Conservation (phyloP, 2,113 vertebrate genomes). For the Ornithorhynchus anatinus region DNA sequence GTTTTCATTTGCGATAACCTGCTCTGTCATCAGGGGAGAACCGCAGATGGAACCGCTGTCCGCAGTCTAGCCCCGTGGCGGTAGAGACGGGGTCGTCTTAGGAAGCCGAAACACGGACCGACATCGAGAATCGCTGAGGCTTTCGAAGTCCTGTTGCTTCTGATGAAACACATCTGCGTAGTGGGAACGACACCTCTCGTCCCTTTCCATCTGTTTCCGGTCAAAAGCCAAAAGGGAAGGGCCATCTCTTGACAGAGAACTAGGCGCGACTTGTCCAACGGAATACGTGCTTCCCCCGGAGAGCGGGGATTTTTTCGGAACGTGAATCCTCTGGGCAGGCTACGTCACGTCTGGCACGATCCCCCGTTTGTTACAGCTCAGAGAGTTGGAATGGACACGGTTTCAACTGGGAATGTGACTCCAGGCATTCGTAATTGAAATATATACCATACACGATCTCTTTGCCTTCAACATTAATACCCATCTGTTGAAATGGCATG, state of each 20-base stretch:
- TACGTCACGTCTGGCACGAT: not conserved
- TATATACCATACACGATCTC: not conserved
- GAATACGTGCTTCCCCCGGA: constrained; percentile 1
- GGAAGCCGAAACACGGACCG: constrained; percentile 1
- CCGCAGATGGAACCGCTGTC: too few species aligned
- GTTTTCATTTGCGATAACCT: too few species aligned
- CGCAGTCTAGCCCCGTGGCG: too few species aligned
- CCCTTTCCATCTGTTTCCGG: constrained; percentile 5
- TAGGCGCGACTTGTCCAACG: constrained; percentile 3
- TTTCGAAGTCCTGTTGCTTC: constrained; percentile 19
- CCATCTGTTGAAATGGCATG: constrained; percentile 45
- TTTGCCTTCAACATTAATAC: constrained; percentile 31
- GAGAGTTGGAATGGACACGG: constrained; percentile 8
- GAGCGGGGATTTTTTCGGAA: not conserved
- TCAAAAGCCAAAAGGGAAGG: constrained; percentile 6
- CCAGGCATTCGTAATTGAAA: constrained; percentile 22
- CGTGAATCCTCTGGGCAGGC: not conserved
- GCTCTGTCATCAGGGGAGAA: too few species aligned
- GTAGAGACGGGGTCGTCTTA: too few species aligned
- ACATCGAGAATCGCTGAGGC: not conserved
- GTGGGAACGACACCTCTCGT: not conserved
- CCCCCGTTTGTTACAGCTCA: constrained; percentile 16
- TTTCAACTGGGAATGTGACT: constrained; percentile 16
- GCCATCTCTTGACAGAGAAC: constrained; percentile 4
- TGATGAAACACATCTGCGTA: not conserved